Base-by-base conservation (phyloP, 2,888 invertebrate species). In the Stegana nigrithorax region DNA sequence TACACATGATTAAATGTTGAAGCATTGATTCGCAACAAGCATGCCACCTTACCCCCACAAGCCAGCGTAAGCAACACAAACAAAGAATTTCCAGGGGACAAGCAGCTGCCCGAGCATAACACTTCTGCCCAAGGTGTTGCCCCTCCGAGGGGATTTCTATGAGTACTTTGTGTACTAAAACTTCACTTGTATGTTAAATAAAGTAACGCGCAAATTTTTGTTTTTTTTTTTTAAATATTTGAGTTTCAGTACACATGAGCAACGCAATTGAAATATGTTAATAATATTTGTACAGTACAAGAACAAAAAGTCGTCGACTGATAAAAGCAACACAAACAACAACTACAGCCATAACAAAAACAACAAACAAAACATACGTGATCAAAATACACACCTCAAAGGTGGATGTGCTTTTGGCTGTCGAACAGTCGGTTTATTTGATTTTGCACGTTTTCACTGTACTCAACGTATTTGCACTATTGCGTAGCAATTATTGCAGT, bases 291-390 rank as follows among this genome's bases (percentile, higher is more conserved):
- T n/a, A 67, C 62, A 32, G 8, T 36, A 53, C 29, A 32, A 53
- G 19, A 53, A 36, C 19, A 36, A 36, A 65, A 65, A 61, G 62
- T 68, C 64, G 55, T 68, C 64, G 45, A 66, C 72, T 77, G 75
- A 76, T 77, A 77, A 76, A 71, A 71, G 50, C 72, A 76, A 67
- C 10, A 55, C 21, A 75, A 76, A 75, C 75, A 75, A 77, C 75
- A 78, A 77, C 72, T 69, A 65, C 70, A 73, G 71, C 69, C n/a
- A n/a, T n/a, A n/a, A n/a, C 10, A 55, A 36, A 75, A 76, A 75
- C 75, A 75, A 77, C 75, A 78, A 77, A 73, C 71, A 65, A 71
- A 73, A 72, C 69, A 59, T 55, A 55, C 53, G 53, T 55, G 53
- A 29, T 55, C 53, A 2, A 32, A 10, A 55, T 55, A 55, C 68